Evolutionary conservation across 1,140 invertebrate genomes (phyloP).

Genomic region (Leptinotarsa undecemlineata): DNA sequence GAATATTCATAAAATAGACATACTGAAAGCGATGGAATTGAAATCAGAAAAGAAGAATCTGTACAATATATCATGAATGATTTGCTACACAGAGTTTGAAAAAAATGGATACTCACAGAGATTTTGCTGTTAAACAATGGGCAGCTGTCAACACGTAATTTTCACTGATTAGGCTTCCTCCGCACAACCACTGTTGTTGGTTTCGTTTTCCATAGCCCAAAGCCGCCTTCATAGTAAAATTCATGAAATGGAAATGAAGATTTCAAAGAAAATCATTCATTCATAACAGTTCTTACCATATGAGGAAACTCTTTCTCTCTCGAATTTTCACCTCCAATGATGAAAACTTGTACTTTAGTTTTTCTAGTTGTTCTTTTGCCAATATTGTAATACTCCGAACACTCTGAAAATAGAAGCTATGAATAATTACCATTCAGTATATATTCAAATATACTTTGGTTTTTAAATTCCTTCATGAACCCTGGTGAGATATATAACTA

Average conservation of each 20-base stretch:
- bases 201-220: constrained; percentile 43
- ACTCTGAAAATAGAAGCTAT: constrained; percentile 19
- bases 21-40: background rate
- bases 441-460: too few relatives aligned
- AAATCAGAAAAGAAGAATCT: background rate
- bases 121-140: constrained; percentile 61
- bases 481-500: too few relatives aligned
- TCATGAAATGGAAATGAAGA: background rate
- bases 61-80: background rate
- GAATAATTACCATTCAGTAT: too few relatives aligned
- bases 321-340: constrained; percentile 38
- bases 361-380: constrained; percentile 8
- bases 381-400: constrained; percentile 26
- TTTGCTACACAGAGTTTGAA: background rate
- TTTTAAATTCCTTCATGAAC: too few relatives aligned
- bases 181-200: constrained; percentile 54
- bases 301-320: constrained; percentile 44
- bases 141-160: constrained; percentile 74
- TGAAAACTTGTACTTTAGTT: constrained; percentile 32
- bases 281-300: constrained; percentile 32
- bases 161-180: constrained; percentile 70
- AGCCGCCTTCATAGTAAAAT: constrained; percentile 38
- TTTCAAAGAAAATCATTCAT: background rate
- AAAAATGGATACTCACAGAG: constrained; percentile 25
- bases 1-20: too few relatives aligned